Evolutionary conservation across 2,113 vertebrate species (phyloP).

Genomic region (Callopanchax toddi): DNA sequence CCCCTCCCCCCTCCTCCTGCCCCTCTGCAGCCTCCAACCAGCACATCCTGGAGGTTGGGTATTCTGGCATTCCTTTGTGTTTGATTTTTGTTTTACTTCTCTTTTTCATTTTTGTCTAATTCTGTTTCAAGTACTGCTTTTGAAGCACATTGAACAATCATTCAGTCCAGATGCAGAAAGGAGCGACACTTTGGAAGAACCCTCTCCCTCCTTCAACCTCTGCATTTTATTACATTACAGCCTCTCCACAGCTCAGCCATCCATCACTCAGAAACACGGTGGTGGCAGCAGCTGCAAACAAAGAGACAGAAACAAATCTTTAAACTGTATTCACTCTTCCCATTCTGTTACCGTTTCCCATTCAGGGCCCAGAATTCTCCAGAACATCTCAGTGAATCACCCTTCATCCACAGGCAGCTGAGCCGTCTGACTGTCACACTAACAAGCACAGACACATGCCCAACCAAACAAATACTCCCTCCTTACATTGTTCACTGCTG

Average conservation of each 20-base stretch:
- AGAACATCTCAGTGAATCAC: constrained; percentile 61
- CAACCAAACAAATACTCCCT: constrained; percentile 11
- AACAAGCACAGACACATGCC: constrained; percentile 30
- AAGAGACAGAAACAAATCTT: constrained; percentile 14
- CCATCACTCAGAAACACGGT: constrained; percentile 21
- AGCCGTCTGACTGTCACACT: constrained; percentile 46
- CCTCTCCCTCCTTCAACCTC: constrained; percentile 8
- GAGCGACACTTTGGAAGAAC: constrained; percentile 18
- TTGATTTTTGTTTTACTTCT: constrained; percentile 22
- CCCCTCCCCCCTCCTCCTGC: not conserved
- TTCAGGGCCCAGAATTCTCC: too few relatives aligned
- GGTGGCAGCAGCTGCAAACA: constrained; percentile 15
- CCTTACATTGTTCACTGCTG: constrained; percentile 40
- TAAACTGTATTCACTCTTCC: not conserved
- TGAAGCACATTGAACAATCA: constrained; percentile 50
- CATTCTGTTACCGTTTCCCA: constrained; percentile 20
- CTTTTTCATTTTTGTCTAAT: constrained; percentile 33
- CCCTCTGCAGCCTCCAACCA: constrained; percentile 30
- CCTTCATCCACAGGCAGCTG: constrained; percentile 47
- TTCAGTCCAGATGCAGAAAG: constrained; percentile 35
- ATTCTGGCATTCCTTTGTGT: constrained; percentile 39
- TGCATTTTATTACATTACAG: constrained; percentile 39
- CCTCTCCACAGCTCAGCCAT: constrained; percentile 26
- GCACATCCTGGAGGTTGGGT: constrained; percentile 63
- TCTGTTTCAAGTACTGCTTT: constrained; percentile 61